These are phyloP conservation scores for Actias luna DNA, from an alignment of 2,888 invertebrate species.

Conservation along the genomic window DNA sequence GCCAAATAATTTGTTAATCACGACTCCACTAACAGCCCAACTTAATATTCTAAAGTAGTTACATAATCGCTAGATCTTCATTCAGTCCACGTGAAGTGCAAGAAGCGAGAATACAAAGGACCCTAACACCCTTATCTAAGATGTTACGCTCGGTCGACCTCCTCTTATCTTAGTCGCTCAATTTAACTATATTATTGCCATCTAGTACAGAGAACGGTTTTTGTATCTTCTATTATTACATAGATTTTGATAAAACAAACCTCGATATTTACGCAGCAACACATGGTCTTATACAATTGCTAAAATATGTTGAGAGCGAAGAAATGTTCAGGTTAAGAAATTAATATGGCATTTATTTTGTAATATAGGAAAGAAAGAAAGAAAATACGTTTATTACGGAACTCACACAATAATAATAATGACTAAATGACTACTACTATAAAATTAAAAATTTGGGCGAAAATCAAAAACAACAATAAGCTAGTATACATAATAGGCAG, in stretches of 20 bases:
- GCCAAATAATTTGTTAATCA: neutral
- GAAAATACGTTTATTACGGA: too few relatives aligned
- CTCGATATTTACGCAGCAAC: too few relatives aligned
- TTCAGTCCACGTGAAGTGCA: neutral
- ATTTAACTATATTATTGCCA: neutral
- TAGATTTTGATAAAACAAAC: neutral
- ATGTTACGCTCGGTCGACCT: slow-evolving; percentile 7
- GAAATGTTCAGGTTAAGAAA: too few relatives aligned
- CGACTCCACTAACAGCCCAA: neutral
- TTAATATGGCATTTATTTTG: too few relatives aligned
- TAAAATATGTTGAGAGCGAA: too few relatives aligned
- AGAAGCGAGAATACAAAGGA: neutral
- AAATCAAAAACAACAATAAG: too few relatives aligned
- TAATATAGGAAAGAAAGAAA: too few relatives aligned
- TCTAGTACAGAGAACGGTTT: neutral
- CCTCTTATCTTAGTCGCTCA: neutral
- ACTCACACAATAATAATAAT: too few relatives aligned
- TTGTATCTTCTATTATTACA: neutral
- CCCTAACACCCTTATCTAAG: neutral
- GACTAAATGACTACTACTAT: too few relatives aligned
- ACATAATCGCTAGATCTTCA: neutral
- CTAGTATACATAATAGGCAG: too few relatives aligned
- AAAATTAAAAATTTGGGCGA: too few relatives aligned
- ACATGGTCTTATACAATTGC: too few relatives aligned
- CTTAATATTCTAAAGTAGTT: neutral